Base-by-base conservation (phyloP, 92 coral and sea anemone genomes). In the Anthopleura xanthogrammica region DNA sequence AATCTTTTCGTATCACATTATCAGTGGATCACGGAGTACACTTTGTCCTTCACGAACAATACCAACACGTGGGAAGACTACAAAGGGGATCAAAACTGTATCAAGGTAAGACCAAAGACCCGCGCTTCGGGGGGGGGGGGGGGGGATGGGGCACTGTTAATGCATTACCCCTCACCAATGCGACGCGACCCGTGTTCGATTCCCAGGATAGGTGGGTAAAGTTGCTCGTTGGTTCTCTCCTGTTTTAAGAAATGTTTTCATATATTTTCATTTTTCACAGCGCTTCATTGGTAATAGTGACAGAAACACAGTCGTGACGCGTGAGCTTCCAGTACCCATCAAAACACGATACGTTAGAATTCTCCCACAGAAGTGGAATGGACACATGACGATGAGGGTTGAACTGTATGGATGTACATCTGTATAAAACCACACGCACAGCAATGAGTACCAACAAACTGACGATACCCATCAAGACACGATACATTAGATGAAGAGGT, bases 381-480 rank as follows among this genome's bases (percentile, higher is more conserved):
- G 42, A n/a, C 24, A 5, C 60, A 65, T 80, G 41, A 7, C 75
- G 40, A 80, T 80, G 83, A 80, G 76, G 41, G 75, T 80, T 12
- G 83, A 80, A 36, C 39, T 80, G 58, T 80, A 80, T 46, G 83
- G 83, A 41, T 80, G 83, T 43, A 43, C 42, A 62, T 62, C 70
- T 62, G 70, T 62, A 62, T 62, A 19, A 20, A 57, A 60, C 68
- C 68, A 60, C 36, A 62, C 20, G 70, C 70, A 62, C 70, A 62
- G 36, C 29, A 62, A 62, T 62, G 70, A 62, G 70, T 19, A 62
- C 2, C 70, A 62, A 62, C 70, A 62, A 14, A 57, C 62, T 14
- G 19, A 57, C 70, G 58, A 12, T 54, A 54, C 50, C 50, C 50
- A 46, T 4, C 58, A 54, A 54, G 58, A 54, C 58, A 54, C 58